phyloP scores from a whole-genome alignment of 2,113 vertebrate species.

The Nannospalax galili region DNA sequence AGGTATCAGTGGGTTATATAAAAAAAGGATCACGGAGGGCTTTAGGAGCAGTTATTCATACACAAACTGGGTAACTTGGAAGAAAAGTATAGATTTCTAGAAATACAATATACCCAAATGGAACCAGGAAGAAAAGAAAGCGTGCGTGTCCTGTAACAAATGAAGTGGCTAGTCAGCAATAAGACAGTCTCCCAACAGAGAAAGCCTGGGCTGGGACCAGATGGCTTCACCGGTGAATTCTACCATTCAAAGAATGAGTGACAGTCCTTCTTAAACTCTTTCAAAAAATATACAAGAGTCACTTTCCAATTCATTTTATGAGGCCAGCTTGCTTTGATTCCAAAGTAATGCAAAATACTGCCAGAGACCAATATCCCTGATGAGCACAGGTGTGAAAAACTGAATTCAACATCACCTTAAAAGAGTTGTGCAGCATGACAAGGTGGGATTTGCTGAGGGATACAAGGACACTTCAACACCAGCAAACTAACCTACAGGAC shows the following conservation, averaged over 20 bases:
- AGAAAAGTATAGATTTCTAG: not conserved
- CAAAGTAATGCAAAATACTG: not conserved
- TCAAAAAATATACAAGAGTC: not conserved
- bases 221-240: not conserved
- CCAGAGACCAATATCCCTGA: not conserved
- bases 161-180: not conserved
- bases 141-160: not conserved
- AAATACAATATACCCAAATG: not conserved
- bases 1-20: too few species aligned
- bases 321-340: not conserved
- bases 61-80: too few species aligned
- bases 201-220: not conserved
- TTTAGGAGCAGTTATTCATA: too few species aligned
- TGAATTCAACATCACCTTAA: not conserved
- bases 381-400: not conserved
- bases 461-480: not conserved
- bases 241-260: not conserved
- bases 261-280: not conserved
- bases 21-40: too few species aligned
- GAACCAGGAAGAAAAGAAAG: not conserved
- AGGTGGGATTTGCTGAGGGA: not conserved
- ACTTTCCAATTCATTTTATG: not conserved
- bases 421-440: not conserved
- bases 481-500: not conserved
- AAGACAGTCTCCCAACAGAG: not conserved